Conservation (phyloP, 2,888 invertebrate genomes). For the Busseola fusca region DNA sequence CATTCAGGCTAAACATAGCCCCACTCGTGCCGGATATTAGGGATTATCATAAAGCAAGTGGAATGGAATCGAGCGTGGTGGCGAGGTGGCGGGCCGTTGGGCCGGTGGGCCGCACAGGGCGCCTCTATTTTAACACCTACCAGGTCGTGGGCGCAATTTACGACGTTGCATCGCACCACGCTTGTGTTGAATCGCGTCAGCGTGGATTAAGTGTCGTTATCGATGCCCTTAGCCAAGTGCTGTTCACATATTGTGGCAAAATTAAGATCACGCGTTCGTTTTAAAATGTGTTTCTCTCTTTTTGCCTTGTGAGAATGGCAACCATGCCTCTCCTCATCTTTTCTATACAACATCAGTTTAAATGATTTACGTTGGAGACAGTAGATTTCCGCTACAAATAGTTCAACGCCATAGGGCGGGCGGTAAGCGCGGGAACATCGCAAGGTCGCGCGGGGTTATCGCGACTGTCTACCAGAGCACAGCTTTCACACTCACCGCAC, state of each 20-base stretch:
- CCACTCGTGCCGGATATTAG: constrained; percentile 85
- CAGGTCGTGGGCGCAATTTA: constrained; percentile 85
- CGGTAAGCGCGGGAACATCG: constrained; percentile 70
- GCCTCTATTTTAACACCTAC: constrained; percentile 88
- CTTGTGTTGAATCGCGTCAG: constrained; percentile 69
- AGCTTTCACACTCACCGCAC: constrained; percentile 77
- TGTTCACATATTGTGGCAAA: constrained; percentile 26
- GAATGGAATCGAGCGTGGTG: constrained; percentile 78
- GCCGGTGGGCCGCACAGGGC: constrained; percentile 82
- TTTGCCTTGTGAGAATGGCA: background rate
- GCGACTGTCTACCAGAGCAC: constrained; percentile 67
- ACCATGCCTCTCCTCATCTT: background rate
- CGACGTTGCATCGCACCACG: constrained; percentile 73
- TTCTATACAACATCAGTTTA: background rate
- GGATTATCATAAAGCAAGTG: constrained; percentile 88
- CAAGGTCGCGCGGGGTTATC: constrained; percentile 83
- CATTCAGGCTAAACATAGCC: constrained; percentile 79
- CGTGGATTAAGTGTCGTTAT: constrained; percentile 71
- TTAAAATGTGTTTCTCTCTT: background rate
- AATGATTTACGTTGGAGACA: constrained; percentile 4
- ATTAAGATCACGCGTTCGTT: background rate
- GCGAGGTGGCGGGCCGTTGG: constrained; percentile 49
- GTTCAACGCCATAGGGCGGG: constrained; percentile 54
- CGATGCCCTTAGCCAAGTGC: constrained; percentile 46
- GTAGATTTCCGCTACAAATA: constrained; percentile 8